These are phyloP conservation scores for Thera britannica DNA, from an alignment of 2,888 invertebrate genomes.

Conservation along the genomic window DNA sequence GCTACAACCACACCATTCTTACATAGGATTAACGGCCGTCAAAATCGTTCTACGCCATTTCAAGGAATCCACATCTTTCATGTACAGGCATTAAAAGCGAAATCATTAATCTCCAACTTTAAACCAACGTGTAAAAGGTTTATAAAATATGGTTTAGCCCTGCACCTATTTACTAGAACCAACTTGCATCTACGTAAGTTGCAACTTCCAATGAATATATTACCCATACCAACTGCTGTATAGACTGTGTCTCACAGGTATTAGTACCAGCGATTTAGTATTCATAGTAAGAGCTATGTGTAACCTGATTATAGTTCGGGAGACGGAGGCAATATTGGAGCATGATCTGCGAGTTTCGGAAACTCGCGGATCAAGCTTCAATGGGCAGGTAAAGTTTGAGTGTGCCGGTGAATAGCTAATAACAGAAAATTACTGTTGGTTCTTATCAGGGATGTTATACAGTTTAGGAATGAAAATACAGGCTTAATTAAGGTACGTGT, in stretches of 20 bases:
- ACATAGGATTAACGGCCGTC: neutral
- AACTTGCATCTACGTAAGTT: conserved; percentile 62
- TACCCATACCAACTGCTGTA: conserved; percentile 50
- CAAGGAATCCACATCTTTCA: neutral
- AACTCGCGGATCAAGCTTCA: neutral
- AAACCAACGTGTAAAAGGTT: conserved; percentile 4
- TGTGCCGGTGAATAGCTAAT: conserved; percentile 23
- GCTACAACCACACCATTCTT: too few relatives aligned
- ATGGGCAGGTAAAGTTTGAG: conserved; percentile 32
- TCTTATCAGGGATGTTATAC: neutral
- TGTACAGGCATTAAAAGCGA: conserved; percentile 1
- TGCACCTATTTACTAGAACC: conserved; percentile 10
- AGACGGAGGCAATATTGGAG: conserved; percentile 32
- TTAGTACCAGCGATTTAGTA: conserved; percentile 60
- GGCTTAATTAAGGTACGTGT: too few relatives aligned
- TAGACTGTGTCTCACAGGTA: conserved; percentile 48
- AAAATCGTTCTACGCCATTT: neutral
- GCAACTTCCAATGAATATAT: conserved; percentile 76
- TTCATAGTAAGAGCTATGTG: conserved; percentile 58
- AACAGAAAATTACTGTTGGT: conserved; percentile 15
- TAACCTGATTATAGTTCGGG: conserved; percentile 53
- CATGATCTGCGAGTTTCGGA: conserved; percentile 40
- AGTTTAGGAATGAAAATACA: too few relatives aligned
- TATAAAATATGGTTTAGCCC: neutral
- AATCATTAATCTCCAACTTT: conserved; percentile 7